Base-by-base conservation (phyloP, 2,113 vertebrate species). In the Pristiophorus japonicus region DNA sequence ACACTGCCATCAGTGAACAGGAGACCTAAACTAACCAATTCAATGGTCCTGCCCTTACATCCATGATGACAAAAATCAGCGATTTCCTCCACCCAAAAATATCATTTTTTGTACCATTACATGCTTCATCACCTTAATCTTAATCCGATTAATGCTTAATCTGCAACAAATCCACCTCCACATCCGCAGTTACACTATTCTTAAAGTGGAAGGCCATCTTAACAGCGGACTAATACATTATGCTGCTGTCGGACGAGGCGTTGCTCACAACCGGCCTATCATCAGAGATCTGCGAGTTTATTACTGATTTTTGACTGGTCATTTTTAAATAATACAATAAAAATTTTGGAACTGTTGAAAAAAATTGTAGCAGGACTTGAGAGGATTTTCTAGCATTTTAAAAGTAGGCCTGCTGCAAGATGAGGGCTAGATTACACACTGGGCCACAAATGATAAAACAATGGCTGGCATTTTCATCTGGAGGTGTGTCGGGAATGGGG, bases 21-120 rank as follows among this genome's bases (percentile, higher is more conserved):
- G 38, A 92, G 8, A 66, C 22, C 34, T 65, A 94, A 94, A 59
- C 45, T 45, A 94, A 70, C 93, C 66, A 94, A 30, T 94, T 70
- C 70, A 47, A 70, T 94, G 27, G 16, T 70, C 42, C 45, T 94
- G 16, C 51, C 42, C 45, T 94, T 70, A 51, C n/a, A n/a, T 38
- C 59, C 55, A 70, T 16, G 24, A 51, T 70, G 66, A 45, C 42
- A 10, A 51, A 51, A 92, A 92, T 94, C 63, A 94, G 63, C 10
- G 42, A 70, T 67, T 70, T 94, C 38, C 65, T 66, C 27, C 34
- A 47, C 14, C 14, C 20, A 47, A 91, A 91, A 67, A 59, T 24
- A 38, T 8, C 22, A 55, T 55, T 81, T 81, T 81, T 20, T 18
- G 18, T 20, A 3, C 6, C 55, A 59, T 34, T 90, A 47, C 45